Percentiles rank a stretch among this genome's conserved stretches.
Evolutionary conservation across 1,140 invertebrate genomes (phyloP).

Genomic region (Drosophila pandora): DNA sequence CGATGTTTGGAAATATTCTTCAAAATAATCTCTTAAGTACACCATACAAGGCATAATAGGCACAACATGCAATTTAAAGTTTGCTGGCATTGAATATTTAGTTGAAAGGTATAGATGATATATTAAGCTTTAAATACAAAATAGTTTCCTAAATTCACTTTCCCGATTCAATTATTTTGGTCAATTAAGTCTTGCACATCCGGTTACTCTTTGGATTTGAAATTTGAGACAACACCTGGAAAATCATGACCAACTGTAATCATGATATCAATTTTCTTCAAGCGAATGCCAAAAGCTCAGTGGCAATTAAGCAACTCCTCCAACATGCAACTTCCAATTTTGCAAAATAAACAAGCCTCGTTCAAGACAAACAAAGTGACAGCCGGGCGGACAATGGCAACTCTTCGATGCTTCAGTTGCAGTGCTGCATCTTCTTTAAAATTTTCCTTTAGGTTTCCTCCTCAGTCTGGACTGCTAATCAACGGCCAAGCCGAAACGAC

Average conservation of each 20-base stretch:
- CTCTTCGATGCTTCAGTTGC: conserved; percentile 16
- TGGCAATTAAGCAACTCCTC: conserved; percentile 51
- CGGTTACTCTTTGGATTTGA: not conserved
- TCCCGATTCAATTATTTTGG: not conserved
- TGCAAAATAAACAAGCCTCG: conserved; percentile 62
- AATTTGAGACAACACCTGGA: not conserved
- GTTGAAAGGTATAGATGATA: too few relatives aligned
- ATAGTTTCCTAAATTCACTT: not conserved
- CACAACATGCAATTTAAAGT: too few relatives aligned
- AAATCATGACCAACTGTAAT: conserved; percentile 1
- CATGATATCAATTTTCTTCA: conserved; percentile 23
- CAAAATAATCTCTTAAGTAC: too few relatives aligned
- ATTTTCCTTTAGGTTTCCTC: conserved; percentile 22
- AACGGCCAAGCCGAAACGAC: conserved; percentile 39
- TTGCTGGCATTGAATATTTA: too few relatives aligned
- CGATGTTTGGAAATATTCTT: not conserved
- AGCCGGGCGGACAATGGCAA: conserved; percentile 37
- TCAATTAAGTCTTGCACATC: not conserved
- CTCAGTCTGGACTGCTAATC: conserved; percentile 42
- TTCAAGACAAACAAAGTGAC: conserved; percentile 58
- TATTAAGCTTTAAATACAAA: too few relatives aligned
- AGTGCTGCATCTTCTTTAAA: conserved; percentile 41
- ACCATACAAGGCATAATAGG: too few relatives aligned
- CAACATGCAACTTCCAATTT: conserved; percentile 55
- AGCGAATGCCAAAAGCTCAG: conserved; percentile 35